A percentile compares a stretch with the other conserved stretches of the same genome.
Evolutionary conservation across 2,113 vertebrate species (phyloP).

Genomic region (Ctenodactylus gundi): DNA sequence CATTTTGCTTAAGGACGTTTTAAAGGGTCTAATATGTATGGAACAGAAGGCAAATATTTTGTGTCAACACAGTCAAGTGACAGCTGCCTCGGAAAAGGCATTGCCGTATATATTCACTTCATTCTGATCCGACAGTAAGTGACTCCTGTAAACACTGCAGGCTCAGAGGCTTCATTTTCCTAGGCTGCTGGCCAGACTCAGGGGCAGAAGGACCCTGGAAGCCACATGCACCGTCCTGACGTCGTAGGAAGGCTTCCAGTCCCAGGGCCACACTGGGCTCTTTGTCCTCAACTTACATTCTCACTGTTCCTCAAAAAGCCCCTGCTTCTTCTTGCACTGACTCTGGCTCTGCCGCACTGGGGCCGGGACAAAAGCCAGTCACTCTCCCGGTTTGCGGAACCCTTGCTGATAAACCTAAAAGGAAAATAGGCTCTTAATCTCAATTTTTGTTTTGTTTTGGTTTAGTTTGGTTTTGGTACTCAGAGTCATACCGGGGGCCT

Average conservation of each 20-base stretch:
- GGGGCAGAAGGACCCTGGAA: not conserved
- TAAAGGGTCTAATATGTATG: constrained; percentile 17
- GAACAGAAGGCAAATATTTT: constrained; percentile 21
- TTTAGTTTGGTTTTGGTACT: too few species aligned
- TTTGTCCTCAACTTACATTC: constrained; percentile 30
- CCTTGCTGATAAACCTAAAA: constrained; percentile 49
- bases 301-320: constrained; percentile 64
- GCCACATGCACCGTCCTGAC: not conserved
- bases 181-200: constrained; percentile 64
- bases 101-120: not conserved
- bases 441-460: too few species aligned
- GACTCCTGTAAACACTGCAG: not conserved
- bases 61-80: constrained; percentile 34
- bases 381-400: constrained; percentile 61
- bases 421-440: constrained; percentile 55
- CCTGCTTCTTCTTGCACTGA: constrained; percentile 30
- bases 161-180: not conserved
- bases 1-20: not conserved
- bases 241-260: not conserved
- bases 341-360: constrained; percentile 53
- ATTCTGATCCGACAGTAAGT: constrained; percentile 27
- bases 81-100: constrained; percentile 44
- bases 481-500: too few species aligned
- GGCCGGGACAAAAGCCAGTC: constrained; percentile 60
- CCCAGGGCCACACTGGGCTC: not conserved